Conservation (phyloP, 2,797 vertebrate species). For the Cygnus olor region DNA sequence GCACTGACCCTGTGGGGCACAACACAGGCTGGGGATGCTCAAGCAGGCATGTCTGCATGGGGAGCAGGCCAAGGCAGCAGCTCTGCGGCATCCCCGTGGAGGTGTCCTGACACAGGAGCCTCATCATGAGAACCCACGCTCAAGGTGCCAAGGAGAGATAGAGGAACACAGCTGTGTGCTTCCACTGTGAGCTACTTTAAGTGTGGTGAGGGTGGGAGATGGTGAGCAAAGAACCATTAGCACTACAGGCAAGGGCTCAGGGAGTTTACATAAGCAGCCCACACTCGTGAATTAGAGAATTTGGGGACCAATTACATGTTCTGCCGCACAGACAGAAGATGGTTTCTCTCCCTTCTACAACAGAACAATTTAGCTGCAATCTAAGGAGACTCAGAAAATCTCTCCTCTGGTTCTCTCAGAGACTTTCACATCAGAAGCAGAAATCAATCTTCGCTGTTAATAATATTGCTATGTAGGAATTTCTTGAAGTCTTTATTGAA, state of each 20-base stretch:
- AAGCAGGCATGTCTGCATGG: accelerated
- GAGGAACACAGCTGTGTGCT: accelerated
- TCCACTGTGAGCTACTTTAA: not conserved
- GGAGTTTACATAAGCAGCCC: not conserved
- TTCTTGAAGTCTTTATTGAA: not conserved
- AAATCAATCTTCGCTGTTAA: not conserved
- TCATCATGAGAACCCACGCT: not conserved
- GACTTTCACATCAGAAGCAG: not conserved
- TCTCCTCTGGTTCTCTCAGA: not conserved
- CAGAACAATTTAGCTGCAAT: not conserved
- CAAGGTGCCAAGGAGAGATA: not conserved
- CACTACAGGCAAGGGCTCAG: not conserved
- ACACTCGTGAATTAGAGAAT: not conserved
- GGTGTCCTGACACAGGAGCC: not conserved
- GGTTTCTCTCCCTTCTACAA: not conserved
- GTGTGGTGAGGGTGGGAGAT: not conserved
- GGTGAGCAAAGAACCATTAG: not conserved
- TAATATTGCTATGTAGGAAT: not conserved
- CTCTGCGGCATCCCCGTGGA: not conserved
- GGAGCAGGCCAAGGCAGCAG: not conserved
- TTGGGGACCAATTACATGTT: not conserved
- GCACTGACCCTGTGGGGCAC: not conserved
- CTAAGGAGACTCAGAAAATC: not conserved
- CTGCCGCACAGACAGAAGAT: not conserved
- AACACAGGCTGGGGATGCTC: not conserved